Evolutionary conservation across 37 sponge, comb jelly and placozoan species (phyloP).

Genomic region (Geodia barretti): DNA sequence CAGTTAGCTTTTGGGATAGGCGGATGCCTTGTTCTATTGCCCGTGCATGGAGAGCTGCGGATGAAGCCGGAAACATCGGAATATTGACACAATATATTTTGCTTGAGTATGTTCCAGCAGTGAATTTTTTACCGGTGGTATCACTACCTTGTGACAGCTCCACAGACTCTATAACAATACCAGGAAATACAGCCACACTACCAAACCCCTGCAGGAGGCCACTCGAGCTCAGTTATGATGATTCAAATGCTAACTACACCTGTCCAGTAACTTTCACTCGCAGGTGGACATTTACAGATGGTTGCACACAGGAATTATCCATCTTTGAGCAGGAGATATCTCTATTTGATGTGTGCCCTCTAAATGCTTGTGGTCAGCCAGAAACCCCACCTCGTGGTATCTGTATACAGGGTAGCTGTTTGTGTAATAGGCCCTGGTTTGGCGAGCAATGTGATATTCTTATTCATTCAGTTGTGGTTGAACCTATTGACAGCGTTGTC

Average conservation of each 20-base stretch:
- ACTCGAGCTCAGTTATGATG: not conserved
- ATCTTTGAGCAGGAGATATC: not conserved
- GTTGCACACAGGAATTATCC: not conserved
- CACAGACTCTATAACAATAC: not conserved
- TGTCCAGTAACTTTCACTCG: conserved; percentile 18
- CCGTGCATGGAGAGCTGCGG: conserved; percentile 32
- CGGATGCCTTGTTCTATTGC: conserved; percentile 4
- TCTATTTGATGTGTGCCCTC: conserved; percentile 29
- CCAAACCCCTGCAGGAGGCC: conserved; percentile 21
- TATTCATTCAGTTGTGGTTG: conserved; percentile 14
- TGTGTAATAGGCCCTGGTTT: conserved; percentile 39
- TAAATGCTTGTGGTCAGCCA: conserved; percentile 26
- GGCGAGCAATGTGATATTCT: conserved; percentile 21
- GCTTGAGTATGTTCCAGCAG: not conserved
- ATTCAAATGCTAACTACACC: not conserved
- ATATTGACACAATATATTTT: not conserved
- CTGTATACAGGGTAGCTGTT: conserved; percentile 10
- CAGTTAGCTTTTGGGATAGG: not conserved
- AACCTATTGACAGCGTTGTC: not conserved
- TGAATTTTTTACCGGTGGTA: not conserved
- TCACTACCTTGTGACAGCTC: conserved; percentile 24
- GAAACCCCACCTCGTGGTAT: conserved; percentile 19
- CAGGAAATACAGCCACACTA: conserved; percentile 14
- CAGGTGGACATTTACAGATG: conserved; percentile 13
- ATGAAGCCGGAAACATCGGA: conserved; percentile 41